Base-by-base conservation (phyloP, 2,113 vertebrate genomes). In the Oreamnos americanus region DNA sequence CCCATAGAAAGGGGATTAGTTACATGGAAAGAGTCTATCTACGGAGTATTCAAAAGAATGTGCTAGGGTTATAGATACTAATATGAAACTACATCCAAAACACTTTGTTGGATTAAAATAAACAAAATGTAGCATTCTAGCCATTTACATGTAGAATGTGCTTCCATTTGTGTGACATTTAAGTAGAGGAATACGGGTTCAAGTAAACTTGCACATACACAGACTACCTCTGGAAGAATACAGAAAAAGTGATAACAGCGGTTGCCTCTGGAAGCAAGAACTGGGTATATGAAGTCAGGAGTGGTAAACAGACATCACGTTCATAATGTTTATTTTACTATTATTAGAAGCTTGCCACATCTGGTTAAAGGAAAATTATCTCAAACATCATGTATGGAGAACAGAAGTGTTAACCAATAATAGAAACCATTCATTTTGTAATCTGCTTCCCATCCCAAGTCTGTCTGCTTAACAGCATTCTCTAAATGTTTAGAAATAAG, bases 231-330 rank as follows among this genome's bases (percentile, higher is more conserved):
- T 28, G 25, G 51, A 91, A 93, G 16, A 79, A 84, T 8, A 88
- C 5, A 0, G 1, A 43, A 23, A 87, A 12, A 43, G 33, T 16
- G 58, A 51, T 25, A 45, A 26, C 1, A 1, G 25, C 0, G 5
- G 30, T 17, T 26, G 30, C 67, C 55, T 79, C 28, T 8, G 43
- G 33, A 91, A 23, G 39, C n/a, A 9, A 15, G 13, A 45, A 45
- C 3, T 9, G 39, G 13, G 26, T 25, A 28, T 11, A 17, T 4
- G 10, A 85, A 87, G 36, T 55, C 62, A 19, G 84, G 30, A 58
- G 7, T 15, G 53, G 53, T 14, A 26, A 53, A 67, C 7, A 71
- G 39, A 87, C 26, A 57, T 4, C 12, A 10, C 85, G 55, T 45
- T 76, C 89, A n/a, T 39, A 33, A 25, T 11, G 60, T 16, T 25